A percentile compares a stretch with the other conserved stretches of the same genome.
phyloP scores from a whole-genome alignment of 2,113 vertebrate genomes.

The Ancistrus triradiatus region DNA sequence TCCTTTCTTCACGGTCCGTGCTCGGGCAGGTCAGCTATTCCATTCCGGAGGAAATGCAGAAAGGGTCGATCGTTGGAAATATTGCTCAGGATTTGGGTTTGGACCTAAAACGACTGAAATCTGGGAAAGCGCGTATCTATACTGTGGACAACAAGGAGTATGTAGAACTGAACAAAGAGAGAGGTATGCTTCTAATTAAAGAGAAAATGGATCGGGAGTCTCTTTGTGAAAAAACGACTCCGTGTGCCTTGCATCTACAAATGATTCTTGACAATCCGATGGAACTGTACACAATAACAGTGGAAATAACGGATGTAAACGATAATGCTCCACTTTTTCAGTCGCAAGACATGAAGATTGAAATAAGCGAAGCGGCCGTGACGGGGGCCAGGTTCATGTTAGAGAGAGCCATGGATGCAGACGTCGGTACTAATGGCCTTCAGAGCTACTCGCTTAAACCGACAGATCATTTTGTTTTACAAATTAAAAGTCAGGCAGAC shows the following conservation, averaged over 20 bases:
- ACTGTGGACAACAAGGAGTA: constrained; percentile 52
- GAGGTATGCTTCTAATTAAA: constrained; percentile 46
- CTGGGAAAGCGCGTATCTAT: constrained; percentile 51
- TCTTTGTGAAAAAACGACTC: constrained; percentile 39
- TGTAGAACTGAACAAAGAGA: constrained; percentile 51
- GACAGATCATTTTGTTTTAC: constrained; percentile 34
- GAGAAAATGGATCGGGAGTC: constrained; percentile 53
- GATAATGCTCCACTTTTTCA: constrained; percentile 34
- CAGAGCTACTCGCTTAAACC: constrained; percentile 48
- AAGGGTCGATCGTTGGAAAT: constrained; percentile 59
- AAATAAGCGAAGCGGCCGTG: constrained; percentile 49
- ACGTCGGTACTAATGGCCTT: constrained; percentile 50
- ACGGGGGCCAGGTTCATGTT: constrained; percentile 53
- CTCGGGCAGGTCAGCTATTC: constrained; percentile 55
- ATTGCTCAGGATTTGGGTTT: constrained; percentile 61
- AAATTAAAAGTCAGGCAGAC: constrained; percentile 46
- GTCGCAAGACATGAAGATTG: constrained; percentile 24
- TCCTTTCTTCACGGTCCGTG: constrained; percentile 24
- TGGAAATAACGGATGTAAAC: constrained; percentile 47
- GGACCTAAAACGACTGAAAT: constrained; percentile 47
- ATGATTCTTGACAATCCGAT: constrained; percentile 59
- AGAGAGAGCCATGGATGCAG: constrained; percentile 46
- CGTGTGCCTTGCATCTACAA: constrained; percentile 39
- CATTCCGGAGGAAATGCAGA: constrained; percentile 60
- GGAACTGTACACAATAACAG: constrained; percentile 53